Conservation (phyloP, 2,797 vertebrate genomes). For the Poeciliopsis paucimaculata region DNA sequence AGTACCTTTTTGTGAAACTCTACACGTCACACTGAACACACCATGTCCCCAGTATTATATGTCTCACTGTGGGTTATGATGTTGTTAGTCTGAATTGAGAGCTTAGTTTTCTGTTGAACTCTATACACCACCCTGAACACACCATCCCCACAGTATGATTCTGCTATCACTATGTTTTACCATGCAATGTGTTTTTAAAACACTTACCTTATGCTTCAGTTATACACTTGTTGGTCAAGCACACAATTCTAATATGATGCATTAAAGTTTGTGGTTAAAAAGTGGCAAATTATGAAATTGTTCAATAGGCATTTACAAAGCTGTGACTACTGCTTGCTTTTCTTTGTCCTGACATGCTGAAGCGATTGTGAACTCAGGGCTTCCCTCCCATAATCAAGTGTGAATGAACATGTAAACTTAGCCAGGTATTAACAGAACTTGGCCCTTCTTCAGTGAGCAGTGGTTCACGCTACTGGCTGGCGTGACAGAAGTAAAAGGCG, state of each 20-base stretch:
- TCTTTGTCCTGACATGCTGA: slow-evolving; percentile 52
- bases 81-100: not conserved
- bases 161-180: no score
- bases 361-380: slow-evolving; percentile 58
- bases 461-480: slow-evolving; percentile 61
- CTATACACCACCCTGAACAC: not conserved
- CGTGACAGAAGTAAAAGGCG: slow-evolving; percentile 75
- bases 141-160: not conserved
- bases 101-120: not conserved
- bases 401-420: slow-evolving; percentile 86
- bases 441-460: slow-evolving; percentile 62
- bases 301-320: not conserved
- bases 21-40: not conserved
- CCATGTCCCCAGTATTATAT: not conserved
- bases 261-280: not conserved
- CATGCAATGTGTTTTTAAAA: not conserved
- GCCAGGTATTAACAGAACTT: slow-evolving; percentile 78
- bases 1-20: not conserved
- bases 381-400: slow-evolving; percentile 76
- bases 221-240: not conserved
- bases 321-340: slow-evolving; percentile 4
- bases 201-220: not conserved
- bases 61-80: not conserved
- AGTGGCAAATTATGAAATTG: not conserved
- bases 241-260: not conserved